Conservation (phyloP, 2,888 invertebrate species). For the Plagodis pulveraria region DNA sequence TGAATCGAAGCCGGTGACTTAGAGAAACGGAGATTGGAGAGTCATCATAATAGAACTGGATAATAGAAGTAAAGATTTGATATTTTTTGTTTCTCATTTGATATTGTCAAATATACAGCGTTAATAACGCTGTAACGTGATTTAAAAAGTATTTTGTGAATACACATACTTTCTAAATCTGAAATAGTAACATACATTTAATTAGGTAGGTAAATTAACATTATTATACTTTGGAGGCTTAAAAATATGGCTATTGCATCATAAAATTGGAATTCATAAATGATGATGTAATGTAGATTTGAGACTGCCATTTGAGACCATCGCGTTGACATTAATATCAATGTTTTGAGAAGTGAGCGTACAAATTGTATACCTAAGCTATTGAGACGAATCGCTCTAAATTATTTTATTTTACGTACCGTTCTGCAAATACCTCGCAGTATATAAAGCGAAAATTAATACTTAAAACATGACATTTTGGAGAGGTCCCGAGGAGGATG, state of each 20-base stretch:
- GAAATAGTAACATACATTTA: no score
- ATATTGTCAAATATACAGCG: no score
- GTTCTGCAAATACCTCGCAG: conserved; percentile 23
- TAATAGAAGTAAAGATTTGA: conserved; percentile 12
- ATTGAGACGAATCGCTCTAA: not conserved
- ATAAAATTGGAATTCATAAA: conserved; percentile 16
- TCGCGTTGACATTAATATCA: not conserved
- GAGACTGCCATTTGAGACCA: conserved; percentile 18
- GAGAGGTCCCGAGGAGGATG: conserved; percentile 71
- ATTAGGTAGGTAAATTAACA: not conserved
- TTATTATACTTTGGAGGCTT: not conserved
- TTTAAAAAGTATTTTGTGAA: no score
- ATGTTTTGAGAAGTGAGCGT: no score
- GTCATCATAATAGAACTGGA: conserved; percentile 11
- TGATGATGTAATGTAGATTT: conserved; percentile 25
- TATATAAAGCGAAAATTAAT: conserved; percentile 53
- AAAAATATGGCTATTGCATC: conserved; percentile 6
- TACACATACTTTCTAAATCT: no score
- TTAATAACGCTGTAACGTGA: conserved; percentile 2
- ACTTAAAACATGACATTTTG: conserved; percentile 74
- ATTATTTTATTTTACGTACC: not conserved
- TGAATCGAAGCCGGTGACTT: conserved; percentile 62
- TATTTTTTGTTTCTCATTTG: conserved; percentile 3
- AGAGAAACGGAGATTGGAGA: conserved; percentile 23
- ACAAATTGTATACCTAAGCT: no score